phyloP scores from a whole-genome alignment of 1,140 invertebrate species.

The Zaprionus camerounensis region DNA sequence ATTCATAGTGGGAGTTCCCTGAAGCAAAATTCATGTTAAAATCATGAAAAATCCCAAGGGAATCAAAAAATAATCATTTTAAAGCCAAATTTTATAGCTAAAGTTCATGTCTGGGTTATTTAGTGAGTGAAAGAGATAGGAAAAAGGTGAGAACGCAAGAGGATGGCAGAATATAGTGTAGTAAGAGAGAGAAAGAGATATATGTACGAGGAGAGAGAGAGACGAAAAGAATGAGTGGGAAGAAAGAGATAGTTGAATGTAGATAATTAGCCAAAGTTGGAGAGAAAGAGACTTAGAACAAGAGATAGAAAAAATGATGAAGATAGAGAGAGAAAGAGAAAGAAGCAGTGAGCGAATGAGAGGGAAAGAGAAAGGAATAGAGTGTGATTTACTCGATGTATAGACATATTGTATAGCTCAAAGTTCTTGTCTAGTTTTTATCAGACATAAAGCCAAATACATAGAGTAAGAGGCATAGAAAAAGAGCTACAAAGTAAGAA shows the following conservation, averaged over 20 bases:
- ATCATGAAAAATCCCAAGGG: background rate
- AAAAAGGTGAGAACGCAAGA: background rate
- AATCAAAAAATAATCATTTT: background rate
- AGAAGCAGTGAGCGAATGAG: background rate
- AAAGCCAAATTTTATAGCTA: background rate
- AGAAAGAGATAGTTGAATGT: no score
- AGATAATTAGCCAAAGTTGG: no score
- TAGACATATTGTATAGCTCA: no score
- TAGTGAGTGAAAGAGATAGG: background rate
- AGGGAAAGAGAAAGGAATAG: background rate
- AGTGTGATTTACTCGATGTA: no score
- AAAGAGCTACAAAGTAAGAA: background rate
- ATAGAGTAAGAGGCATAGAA: background rate
- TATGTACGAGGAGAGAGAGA: background rate
- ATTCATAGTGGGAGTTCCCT: background rate
- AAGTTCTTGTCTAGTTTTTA: no score
- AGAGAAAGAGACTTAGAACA: background rate
- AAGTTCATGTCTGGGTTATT: background rate
- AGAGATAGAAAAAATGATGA: background rate
- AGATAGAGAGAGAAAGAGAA: background rate
- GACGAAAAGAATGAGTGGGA: no score
- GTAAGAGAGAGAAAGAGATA: background rate
- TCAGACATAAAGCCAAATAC: background rate
- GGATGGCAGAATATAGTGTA: no score
- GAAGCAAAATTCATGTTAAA: background rate